Conservation (phyloP, 2,113 vertebrate genomes). For the Mobula birostris region DNA sequence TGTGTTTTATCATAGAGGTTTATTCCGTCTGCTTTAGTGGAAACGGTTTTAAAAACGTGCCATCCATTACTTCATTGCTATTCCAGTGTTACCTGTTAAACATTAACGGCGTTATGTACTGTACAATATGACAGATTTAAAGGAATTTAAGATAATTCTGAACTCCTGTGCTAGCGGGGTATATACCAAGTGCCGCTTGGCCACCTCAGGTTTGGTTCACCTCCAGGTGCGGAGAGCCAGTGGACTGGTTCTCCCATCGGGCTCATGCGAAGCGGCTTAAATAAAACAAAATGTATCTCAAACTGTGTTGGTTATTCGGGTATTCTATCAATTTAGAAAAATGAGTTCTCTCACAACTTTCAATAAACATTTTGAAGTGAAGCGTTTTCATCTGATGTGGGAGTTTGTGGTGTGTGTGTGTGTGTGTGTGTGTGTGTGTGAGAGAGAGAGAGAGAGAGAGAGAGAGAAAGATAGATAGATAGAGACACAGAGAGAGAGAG, state of each 20-base stretch:
- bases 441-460: too few relatives aligned
- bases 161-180: background rate
- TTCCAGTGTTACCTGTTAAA: conserved; percentile 33
- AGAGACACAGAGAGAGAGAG: too few relatives aligned
- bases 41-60: conserved; percentile 48
- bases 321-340: conserved; percentile 51
- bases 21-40: conserved; percentile 59
- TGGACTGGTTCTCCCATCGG: background rate
- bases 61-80: conserved; percentile 47
- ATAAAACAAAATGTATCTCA: conserved; percentile 61
- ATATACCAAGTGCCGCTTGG: background rate
- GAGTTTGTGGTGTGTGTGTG: background rate
- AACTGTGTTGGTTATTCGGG: conserved; percentile 77
- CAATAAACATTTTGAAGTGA: conserved; percentile 61
- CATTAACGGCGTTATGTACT: conserved; percentile 21
- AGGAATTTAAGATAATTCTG: background rate
- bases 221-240: background rate
- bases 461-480: too few relatives aligned
- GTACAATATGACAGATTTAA: conserved; percentile 27
- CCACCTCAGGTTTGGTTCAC: conserved; percentile 75
- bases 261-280: conserved; percentile 18
- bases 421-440: background rate
- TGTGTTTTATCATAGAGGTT: conserved; percentile 63
- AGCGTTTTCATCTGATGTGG: background rate
- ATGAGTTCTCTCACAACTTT: conserved; percentile 79